Base-by-base conservation (phyloP, 2,888 invertebrate genomes). In the Leptopilina drosophilae region DNA sequence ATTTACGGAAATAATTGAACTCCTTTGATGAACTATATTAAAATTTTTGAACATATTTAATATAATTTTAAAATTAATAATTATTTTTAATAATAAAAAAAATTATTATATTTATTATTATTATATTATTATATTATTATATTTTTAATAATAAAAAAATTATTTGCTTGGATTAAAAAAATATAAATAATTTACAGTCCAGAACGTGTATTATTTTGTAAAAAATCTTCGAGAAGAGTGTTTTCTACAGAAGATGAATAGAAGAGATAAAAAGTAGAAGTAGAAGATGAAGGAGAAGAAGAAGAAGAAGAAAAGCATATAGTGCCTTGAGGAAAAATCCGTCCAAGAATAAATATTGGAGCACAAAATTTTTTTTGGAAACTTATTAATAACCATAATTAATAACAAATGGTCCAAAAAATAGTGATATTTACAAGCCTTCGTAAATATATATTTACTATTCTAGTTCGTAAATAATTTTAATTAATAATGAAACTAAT, bases 131-230 rank as follows among this genome's bases (percentile, higher is more conserved):
- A 67, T 49, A 15, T 2, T 7, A n/a, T n/a, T n/a, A 11, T 56
- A 56, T n/a, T 56, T 56, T 14, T 56, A 20, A 20, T 20, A 20
- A 20, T 46, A 46, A 46, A 46, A 11, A 46, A 46, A 49, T 49
- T 12, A 49, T 49, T 9, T 11, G 11, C n/a, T 59, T 59, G 59
- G 15, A 15, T 59, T 15, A 40, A 53, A n/a, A 33, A 12, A 49
- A 49, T 9, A 15, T 1, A 49, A 78, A 15, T n/a, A 6, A 15
- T 62, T 67, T 73, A n/a, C 84, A 89, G 89, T 89, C 89, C 49
- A 89, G 88, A 83, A 87, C 88, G n/a, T 89, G 89, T 78, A 83
- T 62, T 73, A 79, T 89, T 78, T 85, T 89, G 82, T 89, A 87
- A 89, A 49, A 12, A 49, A 12, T 49, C 49, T 87, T 79, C 59